These are phyloP conservation scores for Venustoraphidia nigricollis DNA, from an alignment of 2,888 invertebrate species.

Conservation along the genomic window DNA sequence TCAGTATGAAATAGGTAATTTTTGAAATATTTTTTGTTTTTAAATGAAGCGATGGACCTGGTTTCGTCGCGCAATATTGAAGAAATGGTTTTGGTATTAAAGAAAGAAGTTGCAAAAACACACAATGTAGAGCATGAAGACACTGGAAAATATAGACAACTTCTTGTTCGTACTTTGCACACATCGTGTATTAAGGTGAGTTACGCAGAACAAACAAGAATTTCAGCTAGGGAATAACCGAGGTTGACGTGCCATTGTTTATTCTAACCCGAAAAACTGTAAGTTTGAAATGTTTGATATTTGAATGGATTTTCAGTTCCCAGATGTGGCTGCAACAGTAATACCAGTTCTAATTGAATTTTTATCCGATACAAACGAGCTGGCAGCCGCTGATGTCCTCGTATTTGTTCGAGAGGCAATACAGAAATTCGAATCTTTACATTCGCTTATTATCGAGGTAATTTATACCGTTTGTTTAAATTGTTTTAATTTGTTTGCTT, in stretches of 20 bases:
- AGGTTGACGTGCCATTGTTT: no score
- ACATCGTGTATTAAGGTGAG: slow-evolving; percentile 71
- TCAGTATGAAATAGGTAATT: no score
- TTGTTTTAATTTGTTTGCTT: background rate
- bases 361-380: slow-evolving; percentile 73
- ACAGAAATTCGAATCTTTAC: slow-evolving; percentile 72
- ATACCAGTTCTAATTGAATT: slow-evolving; percentile 92
- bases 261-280: no score
- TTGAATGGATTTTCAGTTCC: slow-evolving; percentile 38
- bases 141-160: slow-evolving; percentile 86
- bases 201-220: no score
- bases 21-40: background rate
- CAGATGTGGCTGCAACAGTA: slow-evolving; percentile 85
- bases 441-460: slow-evolving; percentile 68
- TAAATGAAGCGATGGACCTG: slow-evolving; percentile 60
- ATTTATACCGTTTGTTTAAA: slow-evolving; percentile 1
- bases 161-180: slow-evolving; percentile 89
- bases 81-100: slow-evolving; percentile 84
- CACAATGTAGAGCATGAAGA: slow-evolving; percentile 86
- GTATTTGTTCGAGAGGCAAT: slow-evolving; percentile 94
- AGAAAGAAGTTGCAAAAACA: slow-evolving; percentile 86
- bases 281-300: no score
- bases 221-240: no score
- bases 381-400: slow-evolving; percentile 87
- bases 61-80: slow-evolving; percentile 86